phyloP scores from a whole-genome alignment of 1,140 invertebrate species.

The Drosophila azteca region DNA sequence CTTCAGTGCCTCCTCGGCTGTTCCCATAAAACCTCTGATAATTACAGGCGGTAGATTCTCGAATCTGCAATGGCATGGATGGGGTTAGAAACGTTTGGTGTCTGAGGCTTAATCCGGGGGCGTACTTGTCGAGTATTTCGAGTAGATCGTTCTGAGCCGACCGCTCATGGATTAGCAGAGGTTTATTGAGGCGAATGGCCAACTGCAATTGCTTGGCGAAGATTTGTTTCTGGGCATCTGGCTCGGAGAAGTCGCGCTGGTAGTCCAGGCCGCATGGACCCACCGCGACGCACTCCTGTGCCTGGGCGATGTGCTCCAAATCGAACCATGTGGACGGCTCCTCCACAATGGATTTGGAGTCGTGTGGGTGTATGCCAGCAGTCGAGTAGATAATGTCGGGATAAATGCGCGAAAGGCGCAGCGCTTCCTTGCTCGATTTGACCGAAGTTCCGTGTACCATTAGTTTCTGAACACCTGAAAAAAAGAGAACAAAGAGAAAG shows the following conservation, averaged over 20 bases:
- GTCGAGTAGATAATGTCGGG: slow-evolving; percentile 96
- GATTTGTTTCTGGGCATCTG: slow-evolving; percentile 92
- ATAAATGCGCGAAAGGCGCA: slow-evolving; percentile 93
- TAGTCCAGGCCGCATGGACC: slow-evolving; percentile 98
- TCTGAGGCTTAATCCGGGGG: not conserved
- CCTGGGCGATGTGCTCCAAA: slow-evolving; percentile 89
- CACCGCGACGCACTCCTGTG: slow-evolving; percentile 95
- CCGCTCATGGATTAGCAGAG: slow-evolving; percentile 95
- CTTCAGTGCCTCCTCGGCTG: slow-evolving; percentile 90
- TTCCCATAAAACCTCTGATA: slow-evolving; percentile 97
- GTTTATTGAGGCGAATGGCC: slow-evolving; percentile 93
- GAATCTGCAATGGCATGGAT: slow-evolving; percentile 71
- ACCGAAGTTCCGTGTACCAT: slow-evolving; percentile 96
- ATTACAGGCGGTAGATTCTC: slow-evolving; percentile 90
- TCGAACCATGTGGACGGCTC: slow-evolving; percentile 89
- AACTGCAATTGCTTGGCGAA: slow-evolving; percentile 95
- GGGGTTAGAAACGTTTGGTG: not conserved
- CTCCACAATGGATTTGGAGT: slow-evolving; percentile 96
- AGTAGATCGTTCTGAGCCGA: slow-evolving; percentile 94
- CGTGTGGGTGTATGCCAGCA: slow-evolving; percentile 97
- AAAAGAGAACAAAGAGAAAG: slow-evolving; percentile 42
- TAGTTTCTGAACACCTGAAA: slow-evolving; percentile 94
- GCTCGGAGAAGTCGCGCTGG: slow-evolving; percentile 96
- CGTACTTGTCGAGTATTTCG: slow-evolving; percentile 85
- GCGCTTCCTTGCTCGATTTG: slow-evolving; percentile 94